phyloP scores from a whole-genome alignment of 2,888 invertebrate species.

The Germaria angustata region DNA sequence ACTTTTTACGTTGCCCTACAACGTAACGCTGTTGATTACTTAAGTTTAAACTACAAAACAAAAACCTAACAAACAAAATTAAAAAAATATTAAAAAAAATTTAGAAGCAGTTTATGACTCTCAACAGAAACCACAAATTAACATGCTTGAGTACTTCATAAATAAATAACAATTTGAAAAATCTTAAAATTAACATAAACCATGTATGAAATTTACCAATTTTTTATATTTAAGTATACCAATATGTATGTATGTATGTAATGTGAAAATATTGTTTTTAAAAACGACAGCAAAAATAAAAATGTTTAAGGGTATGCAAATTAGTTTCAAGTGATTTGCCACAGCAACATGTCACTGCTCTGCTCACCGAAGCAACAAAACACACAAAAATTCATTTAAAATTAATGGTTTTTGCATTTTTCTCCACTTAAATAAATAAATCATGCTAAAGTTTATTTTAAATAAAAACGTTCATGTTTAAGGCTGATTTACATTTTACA shows the following conservation, averaged over 20 bases:
- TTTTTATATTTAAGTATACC: constrained; percentile 7
- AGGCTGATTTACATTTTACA: constrained; percentile 41
- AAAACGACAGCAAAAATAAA: neutral
- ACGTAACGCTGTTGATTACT: neutral
- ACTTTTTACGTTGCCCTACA: neutral
- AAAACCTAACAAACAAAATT: no score
- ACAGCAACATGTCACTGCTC: neutral
- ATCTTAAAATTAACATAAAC: constrained; percentile 52
- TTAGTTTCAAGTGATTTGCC: constrained; percentile 60
- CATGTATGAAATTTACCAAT: constrained; percentile 24
- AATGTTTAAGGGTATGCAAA: constrained; percentile 54
- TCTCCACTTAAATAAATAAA: constrained; percentile 12
- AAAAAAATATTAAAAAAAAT: neutral
- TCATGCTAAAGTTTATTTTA: constrained; percentile 35
- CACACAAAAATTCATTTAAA: constrained; percentile 36
- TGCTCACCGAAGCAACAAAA: neutral
- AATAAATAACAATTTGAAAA: constrained; percentile 59
- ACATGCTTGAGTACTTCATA: constrained; percentile 53
- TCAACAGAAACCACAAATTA: constrained; percentile 43
- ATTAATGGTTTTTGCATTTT: constrained; percentile 38
- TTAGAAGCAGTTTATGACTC: neutral
- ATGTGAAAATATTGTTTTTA: neutral
- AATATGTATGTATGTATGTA: no score
- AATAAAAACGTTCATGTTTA: constrained; percentile 40
- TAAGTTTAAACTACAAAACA: neutral